Base-by-base conservation (phyloP, 64 coral and sea anemone genomes). In the Stichodactyla helianthus region DNA sequence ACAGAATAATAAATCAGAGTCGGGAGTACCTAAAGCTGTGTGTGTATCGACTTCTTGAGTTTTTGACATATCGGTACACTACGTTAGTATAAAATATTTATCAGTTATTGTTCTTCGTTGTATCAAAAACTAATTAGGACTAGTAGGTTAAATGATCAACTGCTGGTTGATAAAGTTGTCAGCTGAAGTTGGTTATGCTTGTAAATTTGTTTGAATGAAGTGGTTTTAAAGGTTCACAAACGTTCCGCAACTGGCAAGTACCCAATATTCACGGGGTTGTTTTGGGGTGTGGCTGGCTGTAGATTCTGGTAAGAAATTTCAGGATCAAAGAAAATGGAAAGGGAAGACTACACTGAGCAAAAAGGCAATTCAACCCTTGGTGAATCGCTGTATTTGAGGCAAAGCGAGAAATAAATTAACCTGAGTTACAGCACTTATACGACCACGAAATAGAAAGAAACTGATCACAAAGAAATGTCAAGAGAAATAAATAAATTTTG, bases 61-160 rank as follows among this genome's bases (percentile, higher is more conserved):
- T 74, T 31, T 4, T 13, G 68, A 23, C 68, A 74, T 74, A 74
- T 74, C 22, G 27, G 18, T 25, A 71, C 20, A 23, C 6, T 74
- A 12, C 26, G 27, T 74, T 31, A 74, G 8, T 31, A 35, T 74
- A 13, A 74, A 74, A 31, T 65, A 22, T 65, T 31, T 74, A 31
- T n/a, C n/a, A n/a, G n/a, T 28, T 74, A 31, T 74, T 74, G n/a
- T 74, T 74, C 19, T 31, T 28, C 68, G 55, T 58, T 13, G 22
- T n/a, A 74, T 74, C 68, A 74, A 74, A 74, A 74, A 19, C 25
- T 74, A 74, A 74, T 74, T 74, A 74, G 17, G 23, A 74, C 68
- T 11, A 13, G 35, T 44, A 44, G 20, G 68, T 27, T 31, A 74
- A 74, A 74, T 74, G 23, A 74, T 74, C 26, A 74, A 31, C 68